Percentiles rank a stretch among this genome's conserved stretches.
Evolutionary conservation across 2,113 vertebrate genomes (phyloP).

Genomic region (Serinus canaria): DNA sequence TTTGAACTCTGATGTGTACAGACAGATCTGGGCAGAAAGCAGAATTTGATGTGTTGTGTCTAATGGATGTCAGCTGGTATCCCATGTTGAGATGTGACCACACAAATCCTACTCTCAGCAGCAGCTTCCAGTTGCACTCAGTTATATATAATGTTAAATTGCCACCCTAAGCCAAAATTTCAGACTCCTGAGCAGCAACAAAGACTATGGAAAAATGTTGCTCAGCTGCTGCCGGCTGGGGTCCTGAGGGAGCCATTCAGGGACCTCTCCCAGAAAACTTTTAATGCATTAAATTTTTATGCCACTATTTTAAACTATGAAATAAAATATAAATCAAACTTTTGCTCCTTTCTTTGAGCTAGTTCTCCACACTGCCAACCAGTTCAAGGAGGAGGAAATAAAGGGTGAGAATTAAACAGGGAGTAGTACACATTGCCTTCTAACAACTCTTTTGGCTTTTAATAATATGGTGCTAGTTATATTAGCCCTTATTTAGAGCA

Average conservation of each 20-base stretch:
- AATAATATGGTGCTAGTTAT: not conserved
- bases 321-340: not conserved
- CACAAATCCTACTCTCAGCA: not conserved
- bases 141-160: not conserved
- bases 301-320: not conserved
- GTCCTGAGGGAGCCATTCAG: not conserved
- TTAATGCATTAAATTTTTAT: not conserved
- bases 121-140: not conserved
- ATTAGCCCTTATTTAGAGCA: not conserved
- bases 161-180: not conserved
- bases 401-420: not conserved
- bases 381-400: not conserved
- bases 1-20: not conserved
- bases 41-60: not conserved
- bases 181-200: not conserved
- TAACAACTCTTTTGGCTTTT: not conserved
- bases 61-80: not conserved
- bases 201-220: not conserved
- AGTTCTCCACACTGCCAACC: not conserved
- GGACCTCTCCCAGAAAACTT: not conserved
- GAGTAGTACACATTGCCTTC: not conserved
- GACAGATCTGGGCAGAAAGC: not conserved
- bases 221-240: not conserved
- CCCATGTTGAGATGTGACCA: not conserved
- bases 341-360: not conserved